Evolutionary conservation across 2,888 invertebrate species (phyloP).

Genomic region (Subacronicta megacephala): DNA sequence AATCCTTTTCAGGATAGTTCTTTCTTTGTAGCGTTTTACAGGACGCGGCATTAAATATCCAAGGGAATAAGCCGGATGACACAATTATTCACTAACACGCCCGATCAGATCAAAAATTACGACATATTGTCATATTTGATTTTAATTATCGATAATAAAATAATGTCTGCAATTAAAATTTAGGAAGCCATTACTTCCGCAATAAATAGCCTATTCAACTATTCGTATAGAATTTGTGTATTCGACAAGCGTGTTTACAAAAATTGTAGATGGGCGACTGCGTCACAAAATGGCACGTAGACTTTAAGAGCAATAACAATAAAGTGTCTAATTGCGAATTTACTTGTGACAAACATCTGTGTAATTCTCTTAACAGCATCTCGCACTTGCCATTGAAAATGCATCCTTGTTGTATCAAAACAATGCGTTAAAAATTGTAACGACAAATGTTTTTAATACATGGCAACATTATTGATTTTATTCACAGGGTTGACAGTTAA

Average conservation of each 20-base stretch:
- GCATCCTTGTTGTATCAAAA: conserved; percentile 70
- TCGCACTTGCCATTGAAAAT: conserved; percentile 70
- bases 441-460: conserved; percentile 67
- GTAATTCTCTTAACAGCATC: conserved; percentile 57
- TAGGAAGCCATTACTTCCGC: conserved; percentile 90
- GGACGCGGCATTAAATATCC: conserved; percentile 77
- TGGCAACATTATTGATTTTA: conserved; percentile 86
- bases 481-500: conserved; percentile 67
- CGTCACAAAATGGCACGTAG: conserved; percentile 74
- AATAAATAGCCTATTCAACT: conserved; percentile 88
- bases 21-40: conserved; percentile 82
- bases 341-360: conserved; percentile 54
- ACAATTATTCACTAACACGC: conserved; percentile 71
- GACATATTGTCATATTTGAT: conserved; percentile 59
- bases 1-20: conserved; percentile 72
- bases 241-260: conserved; percentile 90
- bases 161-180: conserved; percentile 86
- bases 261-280: conserved; percentile 82
- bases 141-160: conserved; percentile 74
- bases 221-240: conserved; percentile 85
- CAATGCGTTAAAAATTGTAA: conserved; percentile 76
- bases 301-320: conserved; percentile 66
- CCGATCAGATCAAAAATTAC: conserved; percentile 62
- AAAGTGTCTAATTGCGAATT: conserved; percentile 76
- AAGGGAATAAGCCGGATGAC: conserved; percentile 77